Conservation (phyloP, 2,888 invertebrate species). For the Acanthopleura granulata region DNA sequence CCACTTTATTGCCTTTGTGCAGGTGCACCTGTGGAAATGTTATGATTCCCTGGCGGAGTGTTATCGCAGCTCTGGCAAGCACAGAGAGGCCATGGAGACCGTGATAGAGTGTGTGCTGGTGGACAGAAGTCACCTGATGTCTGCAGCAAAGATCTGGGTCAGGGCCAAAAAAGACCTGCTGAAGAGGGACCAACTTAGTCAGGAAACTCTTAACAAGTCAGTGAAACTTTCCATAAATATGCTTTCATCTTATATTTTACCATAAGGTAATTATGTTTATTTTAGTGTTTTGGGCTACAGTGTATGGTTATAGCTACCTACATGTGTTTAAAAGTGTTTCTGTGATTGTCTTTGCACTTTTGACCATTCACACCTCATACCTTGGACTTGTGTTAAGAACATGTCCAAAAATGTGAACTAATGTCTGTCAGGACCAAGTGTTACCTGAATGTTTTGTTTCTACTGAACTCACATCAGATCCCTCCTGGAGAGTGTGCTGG, state of each 20-base stretch:
- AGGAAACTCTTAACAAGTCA: not conserved
- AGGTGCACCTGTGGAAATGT: constrained; percentile 31
- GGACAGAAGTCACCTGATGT: constrained; percentile 27
- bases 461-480: not conserved
- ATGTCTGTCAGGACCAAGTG: too few relatives aligned
- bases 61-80: constrained; percentile 24
- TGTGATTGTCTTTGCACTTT: too few relatives aligned
- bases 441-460: too few relatives aligned
- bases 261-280: too few relatives aligned
- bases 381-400: too few relatives aligned
- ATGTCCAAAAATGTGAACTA: too few relatives aligned
- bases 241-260: too few relatives aligned
- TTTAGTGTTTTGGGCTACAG: too few relatives aligned
- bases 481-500: not conserved
- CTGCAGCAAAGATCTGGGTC: constrained; percentile 38
- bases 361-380: too few relatives aligned
- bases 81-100: constrained; percentile 31
- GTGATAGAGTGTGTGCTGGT: constrained; percentile 29
- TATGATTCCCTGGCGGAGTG: constrained; percentile 35
- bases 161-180: constrained; percentile 38
- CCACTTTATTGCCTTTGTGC: not conserved
- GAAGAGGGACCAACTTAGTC: constrained; percentile 21
- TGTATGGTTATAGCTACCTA: too few relatives aligned
- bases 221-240: not conserved
- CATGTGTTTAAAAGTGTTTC: too few relatives aligned